Base-by-base conservation (phyloP, 92 coral and sea anemone species). In the Desmophyllum pertusum region DNA sequence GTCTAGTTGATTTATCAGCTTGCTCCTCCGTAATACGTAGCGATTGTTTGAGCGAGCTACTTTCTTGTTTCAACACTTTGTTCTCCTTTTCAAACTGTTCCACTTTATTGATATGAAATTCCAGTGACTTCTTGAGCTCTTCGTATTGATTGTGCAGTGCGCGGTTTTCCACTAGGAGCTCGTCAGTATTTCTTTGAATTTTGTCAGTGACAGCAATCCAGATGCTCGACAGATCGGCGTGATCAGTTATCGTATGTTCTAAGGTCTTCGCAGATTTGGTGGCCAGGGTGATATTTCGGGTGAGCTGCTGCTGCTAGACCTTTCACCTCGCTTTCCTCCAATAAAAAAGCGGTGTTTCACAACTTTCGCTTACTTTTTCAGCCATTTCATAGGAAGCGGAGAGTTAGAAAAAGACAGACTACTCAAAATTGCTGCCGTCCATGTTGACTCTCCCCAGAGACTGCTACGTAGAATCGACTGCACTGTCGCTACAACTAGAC, bases 141-240 rank as follows among this genome's bases (percentile, higher is more conserved):
- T 75, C 79, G 17, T 75, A 75, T n/a, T 75, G 64, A 55, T 51
- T 75, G 45, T 40, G 21, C 63, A 50, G 39, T 42, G 79, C 79
- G 29, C 79, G 25, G 63, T 75, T 48, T 75, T 75, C 67, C 35
- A 51, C 59, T 5, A 75, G 37, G 2, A 52, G 65, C 38, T 75
- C 35, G 65, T 75, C 65, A 5, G 65, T 75, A 42, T 75, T 51
- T 61, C 67, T 75, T 15, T 37, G 39, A 0, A 75, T 50, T 53
- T 75, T 75, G 67, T 75, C 31, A 4, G n/a, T n/a, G n/a, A 33
- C 46, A 0, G 70, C 70, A 30, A 6, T 64, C 70, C 70, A 64
- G 19, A 64, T 64, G 70, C 70, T 11, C 13, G 70, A 0, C 70
- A 64, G 39, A 64, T 64, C 70, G 70, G 40, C 19, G 2, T 64